These are phyloP conservation scores for Philereme transversata DNA, from an alignment of 2,888 invertebrate species.

Conservation along the genomic window DNA sequence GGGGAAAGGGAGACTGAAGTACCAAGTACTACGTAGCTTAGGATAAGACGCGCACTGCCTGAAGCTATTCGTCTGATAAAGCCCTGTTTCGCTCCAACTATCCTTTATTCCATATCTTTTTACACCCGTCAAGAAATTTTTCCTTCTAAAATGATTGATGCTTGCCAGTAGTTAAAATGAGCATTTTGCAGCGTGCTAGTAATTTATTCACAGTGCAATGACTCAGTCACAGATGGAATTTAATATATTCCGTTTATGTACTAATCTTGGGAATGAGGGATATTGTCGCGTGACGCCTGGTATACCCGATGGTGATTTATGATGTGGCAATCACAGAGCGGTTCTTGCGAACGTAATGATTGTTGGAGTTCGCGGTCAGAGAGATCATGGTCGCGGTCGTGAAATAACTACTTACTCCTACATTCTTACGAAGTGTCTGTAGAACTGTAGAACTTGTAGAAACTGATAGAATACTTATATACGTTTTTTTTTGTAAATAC, in stretches of 20 bases:
- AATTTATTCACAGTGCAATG: constrained; percentile 60
- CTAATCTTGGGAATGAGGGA: constrained; percentile 36
- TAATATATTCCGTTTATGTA: constrained; percentile 65
- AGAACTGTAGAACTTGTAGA: too few relatives aligned
- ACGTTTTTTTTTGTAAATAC: too few relatives aligned
- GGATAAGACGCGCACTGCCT: constrained; percentile 51
- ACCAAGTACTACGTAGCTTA: constrained; percentile 31
- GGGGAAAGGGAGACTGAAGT: constrained; percentile 32
- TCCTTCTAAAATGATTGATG: constrained; percentile 52
- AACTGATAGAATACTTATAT: too few relatives aligned
- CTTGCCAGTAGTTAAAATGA: constrained; percentile 42
- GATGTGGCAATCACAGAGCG: constrained; percentile 7
- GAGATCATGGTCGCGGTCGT: not conserved
- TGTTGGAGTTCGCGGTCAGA: not conserved
- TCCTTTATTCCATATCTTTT: constrained; percentile 57
- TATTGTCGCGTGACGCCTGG: constrained; percentile 1
- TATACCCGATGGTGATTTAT: constrained; percentile 6
- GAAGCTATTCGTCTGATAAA: constrained; percentile 62
- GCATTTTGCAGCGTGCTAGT: constrained; percentile 51
- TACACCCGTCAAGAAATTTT: constrained; percentile 28
- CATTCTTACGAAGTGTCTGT: too few relatives aligned
- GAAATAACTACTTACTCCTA: too few relatives aligned
- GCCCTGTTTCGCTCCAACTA: constrained; percentile 54
- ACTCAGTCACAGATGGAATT: constrained; percentile 56
- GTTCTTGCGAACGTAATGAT: not conserved